Percentiles rank a stretch among this genome's conserved stretches.
These are phyloP conservation scores for Bovichtus variegatus DNA, from an alignment of 2,797 vertebrate species.

Conservation along the genomic window DNA sequence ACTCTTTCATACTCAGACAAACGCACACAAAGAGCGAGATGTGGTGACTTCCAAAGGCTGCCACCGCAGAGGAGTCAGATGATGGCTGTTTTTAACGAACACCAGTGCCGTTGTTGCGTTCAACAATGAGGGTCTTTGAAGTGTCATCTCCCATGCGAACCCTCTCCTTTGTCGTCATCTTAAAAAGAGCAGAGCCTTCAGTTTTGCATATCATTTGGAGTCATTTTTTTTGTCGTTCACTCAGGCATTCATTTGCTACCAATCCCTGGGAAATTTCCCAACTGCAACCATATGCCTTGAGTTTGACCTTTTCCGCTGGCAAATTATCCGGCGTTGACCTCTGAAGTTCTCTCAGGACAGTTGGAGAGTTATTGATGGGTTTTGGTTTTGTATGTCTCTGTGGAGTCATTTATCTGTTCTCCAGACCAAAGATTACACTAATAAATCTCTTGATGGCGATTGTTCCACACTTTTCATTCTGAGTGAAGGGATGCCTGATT, in stretches of 20 bases:
- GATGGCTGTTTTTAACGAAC: conserved; percentile 49
- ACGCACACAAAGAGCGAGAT: conserved; percentile 37
- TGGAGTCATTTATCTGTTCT: conserved; percentile 60
- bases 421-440: conserved; percentile 60
- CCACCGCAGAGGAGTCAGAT: conserved; percentile 56
- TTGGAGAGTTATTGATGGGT: conserved; percentile 57
- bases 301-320: conserved; percentile 54
- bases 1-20: conserved; percentile 16
- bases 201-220: conserved; percentile 39
- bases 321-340: conserved; percentile 64
- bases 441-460: conserved; percentile 69
- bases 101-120: conserved; percentile 67
- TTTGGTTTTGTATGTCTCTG: conserved; percentile 17
- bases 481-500: conserved; percentile 37
- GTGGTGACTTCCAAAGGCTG: conserved; percentile 70
- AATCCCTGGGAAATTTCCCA: conserved; percentile 25
- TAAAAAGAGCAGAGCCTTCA: conserved; percentile 52
- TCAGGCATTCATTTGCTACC: conserved; percentile 31
- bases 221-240: conserved; percentile 12
- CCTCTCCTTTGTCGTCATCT: conserved; percentile 51
- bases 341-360: conserved; percentile 47
- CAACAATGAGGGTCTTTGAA: conserved; percentile 77
- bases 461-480: conserved; percentile 31
- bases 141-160: conserved; percentile 47
- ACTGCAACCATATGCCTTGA: conserved; percentile 38